phyloP scores from a whole-genome alignment of 2,113 vertebrate genomes.

The Neogale vison region DNA sequence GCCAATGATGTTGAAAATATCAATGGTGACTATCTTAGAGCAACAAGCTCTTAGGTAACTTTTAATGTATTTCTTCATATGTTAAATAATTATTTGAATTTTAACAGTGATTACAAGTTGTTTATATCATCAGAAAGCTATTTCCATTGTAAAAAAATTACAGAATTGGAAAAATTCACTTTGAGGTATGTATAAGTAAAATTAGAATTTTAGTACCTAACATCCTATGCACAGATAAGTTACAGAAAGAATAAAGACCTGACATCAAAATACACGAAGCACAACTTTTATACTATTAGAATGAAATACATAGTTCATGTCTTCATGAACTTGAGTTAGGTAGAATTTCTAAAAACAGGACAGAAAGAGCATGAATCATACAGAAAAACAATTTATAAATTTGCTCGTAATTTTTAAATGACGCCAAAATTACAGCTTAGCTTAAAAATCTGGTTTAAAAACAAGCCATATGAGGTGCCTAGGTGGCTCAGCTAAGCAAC shows the following conservation, averaged over 20 bases:
- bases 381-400: neutral
- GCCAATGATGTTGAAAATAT: neutral
- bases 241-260: neutral
- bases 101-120: neutral
- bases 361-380: neutral
- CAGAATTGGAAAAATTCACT: neutral
- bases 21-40: neutral
- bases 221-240: neutral
- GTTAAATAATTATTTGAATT: constrained; percentile 19
- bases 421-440: constrained; percentile 10
- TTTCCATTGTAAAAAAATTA: constrained; percentile 15
- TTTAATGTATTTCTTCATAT: neutral
- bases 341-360: constrained; percentile 30
- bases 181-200: neutral
- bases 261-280: neutral
- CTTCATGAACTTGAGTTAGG: neutral
- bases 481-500: neutral
- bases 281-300: neutral
- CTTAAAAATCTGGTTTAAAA: neutral
- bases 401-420: neutral
- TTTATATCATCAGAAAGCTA: neutral
- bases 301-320: neutral
- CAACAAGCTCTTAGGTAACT: neutral
- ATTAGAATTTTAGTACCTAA: neutral
- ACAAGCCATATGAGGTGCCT: neutral